phyloP scores from a whole-genome alignment of 2,797 vertebrate genomes.

The Chelmon rostratus region DNA sequence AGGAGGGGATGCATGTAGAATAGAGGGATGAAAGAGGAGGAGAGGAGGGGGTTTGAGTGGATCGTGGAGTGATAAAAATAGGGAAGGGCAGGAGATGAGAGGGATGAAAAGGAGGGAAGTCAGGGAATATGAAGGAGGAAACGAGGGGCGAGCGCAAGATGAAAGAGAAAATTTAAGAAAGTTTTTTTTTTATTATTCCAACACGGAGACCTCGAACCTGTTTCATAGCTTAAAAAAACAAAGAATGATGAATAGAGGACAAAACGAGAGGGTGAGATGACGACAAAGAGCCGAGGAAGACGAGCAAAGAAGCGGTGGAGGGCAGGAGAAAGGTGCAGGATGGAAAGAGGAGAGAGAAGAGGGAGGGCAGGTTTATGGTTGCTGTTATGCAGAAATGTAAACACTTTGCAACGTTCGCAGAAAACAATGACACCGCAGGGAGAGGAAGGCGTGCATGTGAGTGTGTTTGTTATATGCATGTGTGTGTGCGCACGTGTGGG shows the following conservation, averaged over 20 bases:
- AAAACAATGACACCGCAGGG: constrained; percentile 85
- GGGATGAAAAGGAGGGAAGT: constrained; percentile 79
- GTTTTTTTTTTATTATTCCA: constrained; percentile 39
- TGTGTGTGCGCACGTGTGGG: constrained; percentile 35
- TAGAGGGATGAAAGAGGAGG: constrained; percentile 71
- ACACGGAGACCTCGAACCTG: constrained; percentile 17
- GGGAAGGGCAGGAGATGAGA: constrained; percentile 75
- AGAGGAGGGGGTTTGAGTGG: constrained; percentile 63
- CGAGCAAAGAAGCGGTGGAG: constrained; percentile 14
- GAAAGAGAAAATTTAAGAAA: constrained; percentile 71
- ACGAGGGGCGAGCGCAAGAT: constrained; percentile 52
- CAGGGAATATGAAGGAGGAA: constrained; percentile 64
- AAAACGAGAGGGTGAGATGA: constrained; percentile 39
- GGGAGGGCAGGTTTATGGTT: constrained; percentile 76
- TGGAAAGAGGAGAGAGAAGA: constrained; percentile 27
- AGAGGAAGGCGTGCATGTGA: constrained; percentile 63
- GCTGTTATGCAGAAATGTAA: constrained; percentile 85
- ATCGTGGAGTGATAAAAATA: constrained; percentile 73
- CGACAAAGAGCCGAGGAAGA: constrained; percentile 26
- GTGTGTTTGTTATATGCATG: constrained; percentile 24
- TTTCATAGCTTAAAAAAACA: constrained; percentile 34
- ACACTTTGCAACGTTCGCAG: constrained; percentile 84
- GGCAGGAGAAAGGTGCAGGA: constrained; percentile 25
- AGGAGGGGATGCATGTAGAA: constrained; percentile 62
- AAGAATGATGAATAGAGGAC: constrained; percentile 53